These are phyloP conservation scores for Eciton burchellii DNA, from an alignment of 1,140 invertebrate species.

Conservation along the genomic window DNA sequence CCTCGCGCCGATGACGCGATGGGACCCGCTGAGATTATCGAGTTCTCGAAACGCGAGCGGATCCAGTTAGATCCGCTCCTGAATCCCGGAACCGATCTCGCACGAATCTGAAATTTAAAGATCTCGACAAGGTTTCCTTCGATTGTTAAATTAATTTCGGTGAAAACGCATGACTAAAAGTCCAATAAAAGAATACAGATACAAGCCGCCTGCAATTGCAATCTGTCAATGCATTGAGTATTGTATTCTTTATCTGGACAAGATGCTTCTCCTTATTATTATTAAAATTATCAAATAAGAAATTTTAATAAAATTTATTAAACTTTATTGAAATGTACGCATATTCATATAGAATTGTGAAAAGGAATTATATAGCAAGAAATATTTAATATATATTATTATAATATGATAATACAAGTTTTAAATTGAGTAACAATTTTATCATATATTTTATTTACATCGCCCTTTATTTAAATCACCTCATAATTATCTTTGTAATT, in stretches of 20 bases:
- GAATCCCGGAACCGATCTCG: constrained; percentile 26
- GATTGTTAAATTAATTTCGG: constrained; percentile 56
- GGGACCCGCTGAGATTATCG: constrained; percentile 64
- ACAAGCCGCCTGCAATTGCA: background rate
- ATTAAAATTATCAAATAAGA: background rate
- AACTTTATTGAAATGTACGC: too few relatives aligned
- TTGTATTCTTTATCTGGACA: background rate
- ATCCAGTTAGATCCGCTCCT: constrained; percentile 28
- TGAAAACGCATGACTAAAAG: constrained; percentile 5
- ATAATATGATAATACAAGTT: constrained; percentile 23
- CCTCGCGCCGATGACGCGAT: constrained; percentile 69
- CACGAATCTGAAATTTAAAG: constrained; percentile 50
- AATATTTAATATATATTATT: background rate
- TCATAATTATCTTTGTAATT: constrained; percentile 44
- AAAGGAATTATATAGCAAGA: background rate
- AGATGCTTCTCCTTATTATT: background rate
- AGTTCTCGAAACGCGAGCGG: constrained; percentile 45
- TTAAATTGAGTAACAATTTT: constrained; percentile 43
- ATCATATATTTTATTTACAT: background rate
- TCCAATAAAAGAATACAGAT: background rate
- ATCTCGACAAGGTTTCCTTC: background rate
- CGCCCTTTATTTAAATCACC: background rate
- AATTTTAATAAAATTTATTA: too few relatives aligned
- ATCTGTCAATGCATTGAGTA: background rate
- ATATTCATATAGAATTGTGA: background rate